A percentile compares a stretch with the other conserved stretches of the same genome.
These are phyloP conservation scores for Chrysodeixis includens DNA, from an alignment of 2,888 invertebrate species.

Conservation along the genomic window DNA sequence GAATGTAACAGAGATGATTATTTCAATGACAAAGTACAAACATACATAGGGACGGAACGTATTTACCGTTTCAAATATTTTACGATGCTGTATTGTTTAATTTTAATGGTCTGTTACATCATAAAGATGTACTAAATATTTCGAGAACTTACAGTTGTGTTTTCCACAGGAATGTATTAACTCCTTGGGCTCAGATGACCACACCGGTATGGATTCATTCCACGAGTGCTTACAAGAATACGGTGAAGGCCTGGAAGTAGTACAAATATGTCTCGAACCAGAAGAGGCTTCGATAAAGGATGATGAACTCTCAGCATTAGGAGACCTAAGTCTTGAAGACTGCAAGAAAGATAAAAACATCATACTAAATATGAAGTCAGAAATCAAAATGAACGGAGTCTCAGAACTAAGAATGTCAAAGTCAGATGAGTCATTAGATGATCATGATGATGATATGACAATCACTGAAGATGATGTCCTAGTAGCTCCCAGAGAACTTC, in stretches of 20 bases:
- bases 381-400: conserved; percentile 74
- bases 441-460: conserved; percentile 85
- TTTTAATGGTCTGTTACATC: no score
- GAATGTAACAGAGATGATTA: neutral
- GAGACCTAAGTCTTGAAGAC: conserved; percentile 84
- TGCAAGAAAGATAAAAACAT: conserved; percentile 68
- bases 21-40: neutral
- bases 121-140: neutral
- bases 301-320: conserved; percentile 83
- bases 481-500: conserved; percentile 78
- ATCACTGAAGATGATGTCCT: conserved; percentile 85
- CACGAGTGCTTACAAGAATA: conserved; percentile 91
- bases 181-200: conserved; percentile 90
- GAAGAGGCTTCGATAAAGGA: conserved; percentile 89
- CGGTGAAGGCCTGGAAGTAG: conserved; percentile 90
- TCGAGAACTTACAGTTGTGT: neutral
- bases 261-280: conserved; percentile 90
- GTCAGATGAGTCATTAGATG: conserved; percentile 83
- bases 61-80: no score
- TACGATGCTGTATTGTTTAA: no score
- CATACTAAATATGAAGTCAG: conserved; percentile 61
- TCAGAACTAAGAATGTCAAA: conserved; percentile 77
- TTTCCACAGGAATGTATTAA: conserved; percentile 85
- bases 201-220: conserved; percentile 91
- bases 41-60: no score